Conservation (phyloP, 2,797 vertebrate genomes). For the Gallinago nigripennis region DNA sequence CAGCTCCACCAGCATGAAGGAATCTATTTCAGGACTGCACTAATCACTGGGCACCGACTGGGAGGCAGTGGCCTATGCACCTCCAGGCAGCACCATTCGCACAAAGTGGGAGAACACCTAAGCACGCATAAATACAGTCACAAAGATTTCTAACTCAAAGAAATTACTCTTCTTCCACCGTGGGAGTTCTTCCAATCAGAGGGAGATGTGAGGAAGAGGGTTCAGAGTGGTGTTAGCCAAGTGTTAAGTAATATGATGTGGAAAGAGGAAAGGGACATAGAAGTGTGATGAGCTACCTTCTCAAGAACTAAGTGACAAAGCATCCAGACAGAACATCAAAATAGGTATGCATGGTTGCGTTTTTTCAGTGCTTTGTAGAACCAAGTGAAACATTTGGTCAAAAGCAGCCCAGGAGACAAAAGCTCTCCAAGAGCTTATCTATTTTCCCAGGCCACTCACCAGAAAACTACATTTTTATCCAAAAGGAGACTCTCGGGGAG, state of each 20-base stretch:
- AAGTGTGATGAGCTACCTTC: neutral
- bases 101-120: neutral
- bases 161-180: neutral
- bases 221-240: neutral
- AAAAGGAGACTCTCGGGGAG: neutral
- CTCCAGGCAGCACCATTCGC: neutral
- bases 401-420: neutral
- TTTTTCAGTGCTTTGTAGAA: neutral
- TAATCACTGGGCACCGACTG: neutral
- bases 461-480: neutral
- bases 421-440: neutral
- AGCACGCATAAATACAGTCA: neutral
- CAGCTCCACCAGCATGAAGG: neutral
- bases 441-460: neutral
- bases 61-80: neutral
- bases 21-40: neutral
- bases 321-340: neutral
- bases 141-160: neutral
- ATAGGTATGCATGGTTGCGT: neutral
- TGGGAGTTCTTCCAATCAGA: neutral
- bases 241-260: neutral
- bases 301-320: neutral
- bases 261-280: neutral
- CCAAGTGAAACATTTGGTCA: neutral
- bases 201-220: neutral